Evolutionary conservation across 1,140 invertebrate species (phyloP).

Genomic region (Cardiocondyla obscurior): DNA sequence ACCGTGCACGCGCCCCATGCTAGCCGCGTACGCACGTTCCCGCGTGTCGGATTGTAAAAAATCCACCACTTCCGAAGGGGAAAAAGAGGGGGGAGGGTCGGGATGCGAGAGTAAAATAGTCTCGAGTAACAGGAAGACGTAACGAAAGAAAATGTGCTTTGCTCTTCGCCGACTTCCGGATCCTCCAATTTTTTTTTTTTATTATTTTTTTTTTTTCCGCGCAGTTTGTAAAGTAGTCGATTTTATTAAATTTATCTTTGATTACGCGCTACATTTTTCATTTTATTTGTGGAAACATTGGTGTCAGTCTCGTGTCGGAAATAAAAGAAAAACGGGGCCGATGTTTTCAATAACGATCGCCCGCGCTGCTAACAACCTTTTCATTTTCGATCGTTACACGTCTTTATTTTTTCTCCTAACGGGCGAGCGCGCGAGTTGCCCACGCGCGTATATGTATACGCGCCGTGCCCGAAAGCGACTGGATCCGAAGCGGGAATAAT

Average conservation of each 20-base stretch:
- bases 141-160: slow-evolving; percentile 39
- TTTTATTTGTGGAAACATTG: too few relatives aligned
- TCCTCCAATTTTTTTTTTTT: too few relatives aligned
- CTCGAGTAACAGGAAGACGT: slow-evolving; percentile 72
- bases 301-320: not conserved
- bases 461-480: slow-evolving; percentile 67
- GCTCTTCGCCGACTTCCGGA: slow-evolving; percentile 65
- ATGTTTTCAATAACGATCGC: slow-evolving; percentile 12
- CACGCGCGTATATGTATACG: slow-evolving; percentile 49
- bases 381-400: slow-evolving; percentile 31
- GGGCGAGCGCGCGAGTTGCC: slow-evolving; percentile 24
- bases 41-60: too few relatives aligned
- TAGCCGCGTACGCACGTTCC: slow-evolving; percentile 16
- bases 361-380: slow-evolving; percentile 19
- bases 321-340: not conserved
- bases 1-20: slow-evolving; percentile 72
- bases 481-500: slow-evolving; percentile 72
- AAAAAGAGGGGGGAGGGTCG: too few relatives aligned
- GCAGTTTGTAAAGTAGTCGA: slow-evolving; percentile 16
- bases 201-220: not conserved
- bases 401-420: slow-evolving; percentile 14
- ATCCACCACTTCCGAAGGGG: too few relatives aligned
- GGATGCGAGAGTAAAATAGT: slow-evolving; percentile 54
- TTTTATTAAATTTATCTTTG: not conserved
- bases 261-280: too few relatives aligned